These are phyloP conservation scores for Priocnemis perturbator DNA, from an alignment of 2,888 invertebrate species.

Conservation along the genomic window DNA sequence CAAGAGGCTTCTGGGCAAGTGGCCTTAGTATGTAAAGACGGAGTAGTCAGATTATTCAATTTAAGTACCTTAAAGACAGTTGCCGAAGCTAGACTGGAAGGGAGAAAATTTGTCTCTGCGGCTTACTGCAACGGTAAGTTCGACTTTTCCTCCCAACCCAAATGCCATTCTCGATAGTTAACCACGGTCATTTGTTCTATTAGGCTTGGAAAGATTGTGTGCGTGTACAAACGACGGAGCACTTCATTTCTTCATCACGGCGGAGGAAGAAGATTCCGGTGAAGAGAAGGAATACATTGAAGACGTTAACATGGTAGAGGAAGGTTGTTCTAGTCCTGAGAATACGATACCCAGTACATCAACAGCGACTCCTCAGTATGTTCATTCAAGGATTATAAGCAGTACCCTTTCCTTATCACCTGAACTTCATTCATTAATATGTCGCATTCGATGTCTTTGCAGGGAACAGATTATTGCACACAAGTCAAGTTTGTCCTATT, in stretches of 20 bases:
- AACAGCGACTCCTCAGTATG: slow-evolving; percentile 65
- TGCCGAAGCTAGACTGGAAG: slow-evolving; percentile 82
- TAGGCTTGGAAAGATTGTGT: slow-evolving; percentile 89
- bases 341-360: slow-evolving; percentile 69
- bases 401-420: not conserved
- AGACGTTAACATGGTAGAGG: slow-evolving; percentile 69
- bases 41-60: slow-evolving; percentile 84
- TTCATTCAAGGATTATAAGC: slow-evolving; percentile 17
- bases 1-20: slow-evolving; percentile 77
- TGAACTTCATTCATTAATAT: too few species aligned
- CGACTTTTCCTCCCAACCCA: not conserved
- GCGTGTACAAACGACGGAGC: slow-evolving; percentile 88
- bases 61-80: slow-evolving; percentile 83
- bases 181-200: slow-evolving; percentile 27
- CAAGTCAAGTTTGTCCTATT: slow-evolving; percentile 78
- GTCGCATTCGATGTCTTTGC: slow-evolving; percentile 22
- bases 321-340: slow-evolving; percentile 50
- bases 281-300: slow-evolving; percentile 86
- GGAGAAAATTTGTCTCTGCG: slow-evolving; percentile 86
- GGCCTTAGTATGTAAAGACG: slow-evolving; percentile 85
- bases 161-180: slow-evolving; percentile 14
- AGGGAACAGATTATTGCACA: slow-evolving; percentile 76
- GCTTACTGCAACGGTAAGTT: slow-evolving; percentile 88
- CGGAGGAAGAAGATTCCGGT: slow-evolving; percentile 84
- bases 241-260: slow-evolving; percentile 88